Evolutionary conservation across 2,797 vertebrate species (phyloP), one percentile per base, ranked within the genome.

Genomic region (Gila robusta): DNA sequence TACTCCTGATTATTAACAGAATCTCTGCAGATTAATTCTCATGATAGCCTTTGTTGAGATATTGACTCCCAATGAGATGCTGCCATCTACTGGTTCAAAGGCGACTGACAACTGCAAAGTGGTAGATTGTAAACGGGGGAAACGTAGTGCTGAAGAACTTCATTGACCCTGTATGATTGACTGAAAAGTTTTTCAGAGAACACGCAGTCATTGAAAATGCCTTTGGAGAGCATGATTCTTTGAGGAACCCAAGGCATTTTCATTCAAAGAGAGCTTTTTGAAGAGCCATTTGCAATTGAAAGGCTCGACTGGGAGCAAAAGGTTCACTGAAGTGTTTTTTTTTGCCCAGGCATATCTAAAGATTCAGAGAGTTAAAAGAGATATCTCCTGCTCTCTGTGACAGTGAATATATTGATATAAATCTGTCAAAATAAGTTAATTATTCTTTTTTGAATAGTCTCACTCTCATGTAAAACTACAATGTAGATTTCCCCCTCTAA

Each of bases 301-400:
- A 74, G 39, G 19, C 72, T 77, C 82, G 35, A 52, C 82, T 28
- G 59, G 44, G 72, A 76, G 41, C 16, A 4, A 67, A 83, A 76
- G 41, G 41, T 70, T 78, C 35, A 78, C 64, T 84, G 82, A 69
- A 78, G 82, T 78, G 32, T 19, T 14, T 84, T 77, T 17, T 52
- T 52, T 2, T n/a, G 16, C 1, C 2, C 4, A 37, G 82, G 72
- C 39, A 0, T 74, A 37, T 83, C 56, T 66, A 52, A 83, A 77
- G 82, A 77, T 66, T 52, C 32, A 54, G 56, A 49, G 41, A 49
- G 54, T 83, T 83, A 11, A 83, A 76, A 83, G 71, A 64, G 59
- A 54, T 74, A 21, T 49, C 19, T 74, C 14, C 12, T 37, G 12
- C 41, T 76, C 39, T 83, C 19, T 19, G 21, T 19, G 41, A 39